Percentiles rank a stretch among this genome's conserved stretches.
phyloP scores from a whole-genome alignment of 2,888 invertebrate species.

The Rotaria macrura region DNA sequence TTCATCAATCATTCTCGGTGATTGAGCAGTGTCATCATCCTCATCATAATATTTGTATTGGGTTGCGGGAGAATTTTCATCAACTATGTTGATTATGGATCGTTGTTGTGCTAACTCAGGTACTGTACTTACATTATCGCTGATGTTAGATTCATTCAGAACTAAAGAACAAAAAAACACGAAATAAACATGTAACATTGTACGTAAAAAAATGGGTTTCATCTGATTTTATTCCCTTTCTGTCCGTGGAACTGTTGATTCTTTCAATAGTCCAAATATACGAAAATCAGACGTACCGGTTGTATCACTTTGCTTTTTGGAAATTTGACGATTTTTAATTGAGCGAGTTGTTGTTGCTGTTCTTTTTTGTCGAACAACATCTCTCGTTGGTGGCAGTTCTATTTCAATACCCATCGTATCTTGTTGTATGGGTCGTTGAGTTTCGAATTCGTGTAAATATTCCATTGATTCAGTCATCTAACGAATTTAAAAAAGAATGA shows the following conservation, averaged over 20 bases:
- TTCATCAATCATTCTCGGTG: not conserved
- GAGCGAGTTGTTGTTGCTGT: slow-evolving; percentile 6
- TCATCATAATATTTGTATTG: not conserved
- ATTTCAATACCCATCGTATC: slow-evolving; percentile 4
- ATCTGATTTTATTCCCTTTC: not conserved
- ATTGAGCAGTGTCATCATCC: not conserved
- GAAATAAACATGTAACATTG: too few relatives aligned
- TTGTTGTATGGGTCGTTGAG: not conserved
- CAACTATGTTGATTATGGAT: not conserved
- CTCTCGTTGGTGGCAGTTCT: not conserved
- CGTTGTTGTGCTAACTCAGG: not conserved
- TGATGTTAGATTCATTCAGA: not conserved
- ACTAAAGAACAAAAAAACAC: not conserved
- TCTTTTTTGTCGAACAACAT: not conserved
- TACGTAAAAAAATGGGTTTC: too few relatives aligned
- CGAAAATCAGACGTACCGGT: not conserved
- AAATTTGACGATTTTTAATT: not conserved
- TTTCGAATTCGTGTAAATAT: slow-evolving; percentile 13
- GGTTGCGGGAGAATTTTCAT: not conserved
- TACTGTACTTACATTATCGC: not conserved
- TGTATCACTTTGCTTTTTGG: not conserved
- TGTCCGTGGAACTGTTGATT: not conserved
- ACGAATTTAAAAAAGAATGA: not conserved
- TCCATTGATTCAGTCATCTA: slow-evolving; percentile 5
- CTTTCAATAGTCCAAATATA: not conserved